phyloP scores from a whole-genome alignment of 2,888 invertebrate genomes.

The Callyntrura sp. region DNA sequence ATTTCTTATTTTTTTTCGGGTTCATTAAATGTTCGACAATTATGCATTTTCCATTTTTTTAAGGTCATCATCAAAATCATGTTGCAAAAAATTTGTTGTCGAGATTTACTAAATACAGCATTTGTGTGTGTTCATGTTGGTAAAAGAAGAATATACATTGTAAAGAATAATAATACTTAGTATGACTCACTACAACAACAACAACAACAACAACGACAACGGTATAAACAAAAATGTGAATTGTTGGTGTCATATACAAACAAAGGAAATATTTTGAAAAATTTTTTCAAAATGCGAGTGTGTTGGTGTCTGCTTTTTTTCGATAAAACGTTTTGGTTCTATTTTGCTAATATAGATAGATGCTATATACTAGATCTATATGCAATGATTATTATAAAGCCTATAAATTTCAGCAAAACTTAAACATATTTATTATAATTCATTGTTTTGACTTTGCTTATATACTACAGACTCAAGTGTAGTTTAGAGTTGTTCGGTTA shows the following conservation, averaged over 20 bases:
- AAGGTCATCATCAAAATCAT: slow-evolving; percentile 18
- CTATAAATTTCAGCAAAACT: slow-evolving; percentile 63
- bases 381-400: slow-evolving; percentile 50
- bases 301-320: slow-evolving; percentile 40
- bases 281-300: slow-evolving; percentile 2
- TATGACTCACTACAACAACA: not conserved
- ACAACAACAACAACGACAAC: too few species aligned
- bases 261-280: not conserved
- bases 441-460: slow-evolving; percentile 15
- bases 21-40: slow-evolving; percentile 16
- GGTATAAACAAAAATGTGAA: slow-evolving; percentile 18
- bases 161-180: not conserved
- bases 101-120: not conserved
- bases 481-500: slow-evolving; percentile 55
- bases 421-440: slow-evolving; percentile 27
- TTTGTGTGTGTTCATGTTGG: slow-evolving; percentile 45
- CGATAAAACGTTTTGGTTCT: not conserved
- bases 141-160: not conserved
- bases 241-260: slow-evolving; percentile 35
- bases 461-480: slow-evolving; percentile 78
- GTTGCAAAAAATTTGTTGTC: slow-evolving; percentile 41
- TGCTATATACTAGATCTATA: slow-evolving; percentile 29
- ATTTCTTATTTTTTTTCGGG: slow-evolving; percentile 31
- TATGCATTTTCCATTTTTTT: slow-evolving; percentile 1
- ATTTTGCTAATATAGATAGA: not conserved